Evolutionary conservation across 2,888 invertebrate genomes (phyloP).

Genomic region (Drosophila kambysellisi): DNA sequence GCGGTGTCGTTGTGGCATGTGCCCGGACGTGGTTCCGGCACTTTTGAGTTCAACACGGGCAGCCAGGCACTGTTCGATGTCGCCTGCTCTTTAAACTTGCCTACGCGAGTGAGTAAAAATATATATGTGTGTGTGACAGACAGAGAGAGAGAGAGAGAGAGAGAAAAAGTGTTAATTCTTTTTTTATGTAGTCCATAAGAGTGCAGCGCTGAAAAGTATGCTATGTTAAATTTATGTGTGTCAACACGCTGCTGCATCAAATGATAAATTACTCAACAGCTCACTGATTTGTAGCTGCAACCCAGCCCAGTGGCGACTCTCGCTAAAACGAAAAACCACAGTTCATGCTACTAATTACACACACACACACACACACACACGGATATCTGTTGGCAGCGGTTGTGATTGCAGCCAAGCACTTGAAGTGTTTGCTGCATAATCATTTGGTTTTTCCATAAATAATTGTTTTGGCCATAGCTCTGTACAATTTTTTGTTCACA

Average conservation of each 20-base stretch:
- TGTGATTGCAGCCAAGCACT: constrained; percentile 23
- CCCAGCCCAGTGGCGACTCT: constrained; percentile 11
- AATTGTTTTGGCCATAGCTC: constrained; percentile 68
- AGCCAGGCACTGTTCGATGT: constrained; percentile 97
- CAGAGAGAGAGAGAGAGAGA: constrained; percentile 2
- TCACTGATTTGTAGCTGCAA: constrained; percentile 77
- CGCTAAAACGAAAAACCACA: constrained; percentile 18
- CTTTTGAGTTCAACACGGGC: constrained; percentile 95
- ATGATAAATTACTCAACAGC: constrained; percentile 55
- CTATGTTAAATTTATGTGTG: constrained; percentile 76
- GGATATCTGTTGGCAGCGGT: constrained; percentile 3
- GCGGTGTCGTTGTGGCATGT: constrained; percentile 97
- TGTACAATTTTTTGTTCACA: constrained; percentile 39
- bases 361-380: constrained; percentile 12
- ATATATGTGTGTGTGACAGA: background rate
- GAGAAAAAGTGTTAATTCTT: background rate
- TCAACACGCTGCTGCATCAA: constrained; percentile 54
- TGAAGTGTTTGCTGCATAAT: constrained; percentile 70
- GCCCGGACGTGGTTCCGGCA: constrained; percentile 97
- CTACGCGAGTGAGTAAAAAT: constrained; percentile 50
- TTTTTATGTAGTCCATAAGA: constrained; percentile 47
- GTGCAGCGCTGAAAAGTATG: constrained; percentile 61
- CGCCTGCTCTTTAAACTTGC: constrained; percentile 96
- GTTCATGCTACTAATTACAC: constrained; percentile 61
- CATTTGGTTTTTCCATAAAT: constrained; percentile 74